Evolutionary conservation across 2,113 vertebrate species (phyloP), one percentile per base, ranked within the genome.

Genomic region (Casuarius casuarius): DNA sequence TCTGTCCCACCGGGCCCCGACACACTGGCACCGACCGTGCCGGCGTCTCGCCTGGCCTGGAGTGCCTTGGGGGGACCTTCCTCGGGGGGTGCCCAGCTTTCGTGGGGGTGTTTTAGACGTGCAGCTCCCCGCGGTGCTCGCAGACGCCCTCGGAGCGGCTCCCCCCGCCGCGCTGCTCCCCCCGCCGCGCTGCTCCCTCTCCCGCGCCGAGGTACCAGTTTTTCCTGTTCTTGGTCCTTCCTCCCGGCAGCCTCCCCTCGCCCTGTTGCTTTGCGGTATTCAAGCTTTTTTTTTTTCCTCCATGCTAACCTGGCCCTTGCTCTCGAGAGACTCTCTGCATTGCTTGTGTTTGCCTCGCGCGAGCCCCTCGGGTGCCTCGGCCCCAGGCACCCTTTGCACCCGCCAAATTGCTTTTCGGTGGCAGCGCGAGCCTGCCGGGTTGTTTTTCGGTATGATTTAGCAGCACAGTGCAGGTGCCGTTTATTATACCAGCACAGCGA

Each of bases 401-500:
- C 28, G 28, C 31, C 29, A 21, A 21, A 33, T 48, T n/a, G 29
- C 33, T 70, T 48, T 33, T 20, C 29, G 33, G 31, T 49, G 33
- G 29, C 29, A 68, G 44, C 48, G 20, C 31, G 11, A 33, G 26
- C 40, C 26, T 12, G 2, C 23, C 12, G n/a, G 33, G 48, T 51
- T 38, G 28, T 52, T 72, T 48, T 52, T 48, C n/a, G 25, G 20
- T 54, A 52, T 31, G 7, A 13, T 29, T 25, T 56, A 77, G 44
- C 49, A 63, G 29, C 33, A 6, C 5, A 3, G 2, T 9, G 29
- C n/a, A 23, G 83, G 51, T 81, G 19, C 59, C 58, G 5, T 33
- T 1, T 7, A 2, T 8, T 35, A 1, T 54, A 48, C 22, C 48
- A 49, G 44, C 44, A 2, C 49, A 12, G 4, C 0, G 5, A 19